Conservation (phyloP, 2,113 vertebrate genomes). For the Aramus guarauna region DNA sequence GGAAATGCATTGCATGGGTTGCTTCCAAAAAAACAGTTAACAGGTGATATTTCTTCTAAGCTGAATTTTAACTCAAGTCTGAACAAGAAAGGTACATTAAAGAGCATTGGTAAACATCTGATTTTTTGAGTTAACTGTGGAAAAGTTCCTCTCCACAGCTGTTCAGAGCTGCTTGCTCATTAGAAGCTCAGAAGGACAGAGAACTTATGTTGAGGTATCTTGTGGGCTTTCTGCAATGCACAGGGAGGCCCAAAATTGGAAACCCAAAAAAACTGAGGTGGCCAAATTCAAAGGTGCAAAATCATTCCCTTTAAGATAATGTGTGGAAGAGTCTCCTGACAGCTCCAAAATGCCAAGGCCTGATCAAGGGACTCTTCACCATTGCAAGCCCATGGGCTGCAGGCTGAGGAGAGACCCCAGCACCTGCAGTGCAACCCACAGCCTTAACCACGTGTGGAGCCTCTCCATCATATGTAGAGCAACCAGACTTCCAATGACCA, state of each 20-base stretch:
- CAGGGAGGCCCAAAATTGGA: background rate
- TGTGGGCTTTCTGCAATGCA: background rate
- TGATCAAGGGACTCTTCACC: background rate
- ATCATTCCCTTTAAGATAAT: background rate
- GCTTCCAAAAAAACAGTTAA: background rate
- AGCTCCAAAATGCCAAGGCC: background rate
- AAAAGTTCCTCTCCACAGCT: background rate
- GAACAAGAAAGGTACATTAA: background rate
- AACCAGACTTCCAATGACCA: background rate
- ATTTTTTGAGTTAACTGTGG: background rate
- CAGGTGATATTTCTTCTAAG: background rate
- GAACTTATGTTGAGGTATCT: background rate
- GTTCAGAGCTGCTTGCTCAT: background rate
- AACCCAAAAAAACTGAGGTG: background rate
- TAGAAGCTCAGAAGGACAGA: background rate
- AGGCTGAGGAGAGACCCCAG: background rate
- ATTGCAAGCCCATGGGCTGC: background rate
- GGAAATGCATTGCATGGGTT: background rate
- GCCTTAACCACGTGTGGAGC: rapidly evolving
- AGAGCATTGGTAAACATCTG: background rate
- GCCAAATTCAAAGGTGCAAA: background rate
- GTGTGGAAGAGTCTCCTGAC: background rate
- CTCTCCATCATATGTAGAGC: background rate
- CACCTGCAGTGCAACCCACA: background rate
- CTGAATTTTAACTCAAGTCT: background rate